These are phyloP conservation scores for Halisarca cf. caerulea DNA, from an alignment of 37 sponge, comb jelly and placozoan genomes.

Conservation along the genomic window DNA sequence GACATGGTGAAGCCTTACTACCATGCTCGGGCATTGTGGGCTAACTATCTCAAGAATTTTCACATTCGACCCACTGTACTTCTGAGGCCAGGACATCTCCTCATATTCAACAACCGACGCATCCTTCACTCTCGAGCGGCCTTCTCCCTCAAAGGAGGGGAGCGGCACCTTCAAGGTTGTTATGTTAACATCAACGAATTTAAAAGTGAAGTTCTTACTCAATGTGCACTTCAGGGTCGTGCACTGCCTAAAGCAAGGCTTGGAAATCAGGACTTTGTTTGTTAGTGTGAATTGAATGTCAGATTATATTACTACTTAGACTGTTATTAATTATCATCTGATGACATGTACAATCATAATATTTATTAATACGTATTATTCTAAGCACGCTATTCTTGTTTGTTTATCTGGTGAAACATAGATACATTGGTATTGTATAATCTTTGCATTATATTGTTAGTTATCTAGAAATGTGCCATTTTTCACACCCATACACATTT, in stretches of 20 bases:
- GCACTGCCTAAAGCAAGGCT: neutral
- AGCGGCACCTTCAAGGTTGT: constrained; percentile 14
- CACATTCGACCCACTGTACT: neutral
- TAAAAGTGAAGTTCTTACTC: constrained; percentile 10
- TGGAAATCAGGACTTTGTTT: neutral
- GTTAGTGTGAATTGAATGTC: neutral
- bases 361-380: too few relatives aligned
- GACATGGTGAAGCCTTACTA: constrained; percentile 1
- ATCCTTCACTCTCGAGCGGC: neutral
- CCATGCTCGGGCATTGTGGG: neutral
- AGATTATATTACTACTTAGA: too few relatives aligned
- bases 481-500: too few relatives aligned
- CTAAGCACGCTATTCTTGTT: too few relatives aligned
- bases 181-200: constrained; percentile 20
- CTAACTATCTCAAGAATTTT: neutral
- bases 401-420: too few relatives aligned
- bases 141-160: constrained; percentile 5
- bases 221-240: neutral
- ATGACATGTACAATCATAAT: too few relatives aligned
- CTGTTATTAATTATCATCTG: too few relatives aligned
- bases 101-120: constrained; percentile 18
- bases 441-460: too few relatives aligned
- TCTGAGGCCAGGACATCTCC: neutral
- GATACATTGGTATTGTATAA: too few relatives aligned
- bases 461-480: too few relatives aligned